Conservation (phyloP, 2,113 vertebrate genomes). For the Protobothrops flavoviridis region DNA sequence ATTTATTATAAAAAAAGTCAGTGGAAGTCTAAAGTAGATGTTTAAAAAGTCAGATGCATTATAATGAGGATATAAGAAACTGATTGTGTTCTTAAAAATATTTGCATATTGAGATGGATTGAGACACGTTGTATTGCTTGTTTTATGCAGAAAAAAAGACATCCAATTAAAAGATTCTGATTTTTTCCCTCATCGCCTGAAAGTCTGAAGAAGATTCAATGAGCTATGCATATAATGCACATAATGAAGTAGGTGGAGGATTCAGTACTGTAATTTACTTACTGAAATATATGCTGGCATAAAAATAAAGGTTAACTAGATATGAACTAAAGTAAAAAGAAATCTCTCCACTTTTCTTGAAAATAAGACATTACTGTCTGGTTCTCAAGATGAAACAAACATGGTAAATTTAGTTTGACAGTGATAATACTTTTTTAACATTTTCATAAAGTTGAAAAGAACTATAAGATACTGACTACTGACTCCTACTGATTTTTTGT, state of each 20-base stretch:
- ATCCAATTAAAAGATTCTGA: background rate
- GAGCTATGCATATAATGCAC: background rate
- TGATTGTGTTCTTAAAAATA: background rate
- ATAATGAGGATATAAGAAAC: conserved; percentile 1
- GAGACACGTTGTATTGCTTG: background rate
- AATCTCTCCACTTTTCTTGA: background rate
- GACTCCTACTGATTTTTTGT: background rate
- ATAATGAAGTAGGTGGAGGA: background rate
- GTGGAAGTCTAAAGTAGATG: background rate
- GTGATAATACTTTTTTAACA: background rate
- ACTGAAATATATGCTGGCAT: background rate
- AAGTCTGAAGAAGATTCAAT: background rate
- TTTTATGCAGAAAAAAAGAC: conserved; percentile 27
- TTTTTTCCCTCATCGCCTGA: conserved; percentile 14
- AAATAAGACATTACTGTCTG: background rate
- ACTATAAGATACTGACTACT: background rate
- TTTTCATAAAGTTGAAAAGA: background rate
- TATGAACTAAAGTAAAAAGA: background rate
- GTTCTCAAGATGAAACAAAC: background rate
- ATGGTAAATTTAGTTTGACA: background rate
- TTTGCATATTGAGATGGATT: background rate
- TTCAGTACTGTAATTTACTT: background rate
- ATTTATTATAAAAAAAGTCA: conserved; percentile 1
- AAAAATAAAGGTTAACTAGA: background rate
- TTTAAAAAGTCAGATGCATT: background rate